Evolutionary conservation across 2,797 vertebrate genomes (phyloP).

Genomic region (Acestrorhynchus altus): DNA sequence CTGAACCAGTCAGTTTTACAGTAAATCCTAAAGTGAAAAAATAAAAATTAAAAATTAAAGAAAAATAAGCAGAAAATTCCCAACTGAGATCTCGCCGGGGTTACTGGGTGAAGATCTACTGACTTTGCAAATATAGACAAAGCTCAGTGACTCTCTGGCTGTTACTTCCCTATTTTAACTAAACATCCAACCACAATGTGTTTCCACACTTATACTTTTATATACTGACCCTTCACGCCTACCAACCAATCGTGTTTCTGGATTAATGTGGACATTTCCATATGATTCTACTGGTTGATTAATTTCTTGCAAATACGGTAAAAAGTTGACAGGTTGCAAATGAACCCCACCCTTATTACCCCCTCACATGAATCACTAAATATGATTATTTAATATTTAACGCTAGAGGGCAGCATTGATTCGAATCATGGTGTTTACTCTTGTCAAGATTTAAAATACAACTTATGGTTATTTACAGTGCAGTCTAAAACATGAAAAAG

Average conservation of each 20-base stretch:
- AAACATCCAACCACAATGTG: constrained; percentile 10
- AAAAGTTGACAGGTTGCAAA: constrained; percentile 12
- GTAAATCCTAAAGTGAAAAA: neutral
- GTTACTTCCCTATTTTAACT: neutral
- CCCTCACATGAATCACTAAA: neutral
- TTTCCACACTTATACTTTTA: neutral
- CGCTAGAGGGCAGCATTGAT: constrained; percentile 20
- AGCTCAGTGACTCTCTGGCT: neutral
- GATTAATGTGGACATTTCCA: constrained; percentile 6
- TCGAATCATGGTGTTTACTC: too few species aligned
- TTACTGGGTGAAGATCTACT: neutral
- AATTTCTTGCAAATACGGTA: neutral
- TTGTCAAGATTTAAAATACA: too few species aligned
- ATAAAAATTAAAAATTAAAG: neutral
- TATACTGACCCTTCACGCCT: neutral
- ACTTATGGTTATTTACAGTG: too few species aligned
- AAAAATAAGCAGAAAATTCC: neutral
- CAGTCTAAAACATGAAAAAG: too few species aligned
- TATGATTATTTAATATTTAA: neutral
- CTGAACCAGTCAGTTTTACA: neutral
- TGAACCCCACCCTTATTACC: neutral
- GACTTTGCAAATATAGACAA: neutral
- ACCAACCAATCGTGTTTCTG: neutral
- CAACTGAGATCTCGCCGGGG: neutral
- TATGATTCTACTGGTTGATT: neutral